Base-by-base conservation (phyloP, 2,797 vertebrate species). In the Hephaestus fuliginosus region DNA sequence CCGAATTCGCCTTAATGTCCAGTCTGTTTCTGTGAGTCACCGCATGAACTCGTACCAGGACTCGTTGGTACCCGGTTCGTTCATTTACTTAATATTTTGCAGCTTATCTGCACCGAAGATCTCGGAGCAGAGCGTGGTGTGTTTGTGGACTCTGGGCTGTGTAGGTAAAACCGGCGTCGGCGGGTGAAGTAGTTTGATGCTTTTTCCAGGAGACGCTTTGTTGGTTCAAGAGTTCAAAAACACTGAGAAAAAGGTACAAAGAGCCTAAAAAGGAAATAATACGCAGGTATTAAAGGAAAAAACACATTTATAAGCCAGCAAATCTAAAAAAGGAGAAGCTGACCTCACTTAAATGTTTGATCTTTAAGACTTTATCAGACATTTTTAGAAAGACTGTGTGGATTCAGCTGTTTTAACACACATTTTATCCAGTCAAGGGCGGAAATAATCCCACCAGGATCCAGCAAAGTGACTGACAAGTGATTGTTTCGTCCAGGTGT, bases 1-100 rank as follows among this genome's bases (percentile, higher is more conserved):
- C 70, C 80, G 55, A 83, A 69, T 79, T 78, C 65, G 83, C 78
- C 78, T 79, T 78, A 5, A 55, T 80, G 81, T 86, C 71, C 58
- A 77, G 25, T 25, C 78, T 52, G 57, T 7, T n/a, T 25, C 25
- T 25, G 25, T 25, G 53, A 76, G 43, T 18, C 0, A 22, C 55
- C 2, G 17, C 28, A 51, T 8, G 22, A 67, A 60, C 53, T 60
- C 44, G 13, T 36, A 43, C 15, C 28, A 18, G 30, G 2, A 4
- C 56, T 20, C 10, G 17, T 4, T 36, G 44, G 9, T 15, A 11
- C 3, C 25, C 18, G 14, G 62, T 15, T 55, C 25, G 18, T 69
- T 55, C 13, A 28, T 56, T 20, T 25, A 25, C 9, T 30, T 22
- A n/a, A 12, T 15, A 12, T 1, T 9, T 17, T 49, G 15, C 1